Percentiles rank a stretch among this genome's conserved stretches.
phyloP scores from a whole-genome alignment of 2,888 invertebrate genomes.

The Zootermopsis nevadensis region DNA sequence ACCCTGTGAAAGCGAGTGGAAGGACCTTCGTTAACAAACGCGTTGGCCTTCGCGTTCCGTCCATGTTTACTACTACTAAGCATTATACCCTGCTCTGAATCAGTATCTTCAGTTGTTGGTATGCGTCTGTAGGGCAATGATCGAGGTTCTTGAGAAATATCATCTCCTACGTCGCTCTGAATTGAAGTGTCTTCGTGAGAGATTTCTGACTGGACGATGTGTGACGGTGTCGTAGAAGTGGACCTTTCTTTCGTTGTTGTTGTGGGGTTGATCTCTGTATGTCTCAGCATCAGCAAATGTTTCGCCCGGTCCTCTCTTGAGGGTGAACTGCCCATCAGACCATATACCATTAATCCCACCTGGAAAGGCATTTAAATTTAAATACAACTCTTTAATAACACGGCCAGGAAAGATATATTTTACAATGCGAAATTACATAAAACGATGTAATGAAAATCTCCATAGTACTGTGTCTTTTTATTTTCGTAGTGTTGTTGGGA shows the following conservation, averaged over 20 bases:
- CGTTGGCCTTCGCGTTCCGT: no score
- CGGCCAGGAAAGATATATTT: no score
- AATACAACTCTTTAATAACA: no score
- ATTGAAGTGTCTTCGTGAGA: no score
- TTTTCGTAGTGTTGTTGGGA: no score
- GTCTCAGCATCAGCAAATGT: slow-evolving; percentile 23
- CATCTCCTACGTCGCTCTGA: no score
- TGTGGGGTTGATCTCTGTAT: not conserved
- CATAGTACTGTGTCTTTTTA: no score
- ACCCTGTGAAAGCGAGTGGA: no score
- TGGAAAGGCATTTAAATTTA: no score
- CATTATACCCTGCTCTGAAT: not conserved
- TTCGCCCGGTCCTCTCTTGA: slow-evolving; percentile 38
- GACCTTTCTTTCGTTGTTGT: not conserved
- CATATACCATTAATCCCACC: slow-evolving; percentile 43
- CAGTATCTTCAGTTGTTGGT: no score
- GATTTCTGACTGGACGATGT: no score
- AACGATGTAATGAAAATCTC: not conserved
- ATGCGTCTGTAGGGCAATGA: not conserved
- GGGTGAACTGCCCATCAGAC: slow-evolving; percentile 25
- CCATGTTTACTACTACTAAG: not conserved
- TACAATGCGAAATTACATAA: not conserved
- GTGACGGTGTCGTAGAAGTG: not conserved
- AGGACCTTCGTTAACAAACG: no score
- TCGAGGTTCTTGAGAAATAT: not conserved